Evolutionary conservation across 2,797 vertebrate species (phyloP).

Genomic region (Tympanoctomys barrerae): DNA sequence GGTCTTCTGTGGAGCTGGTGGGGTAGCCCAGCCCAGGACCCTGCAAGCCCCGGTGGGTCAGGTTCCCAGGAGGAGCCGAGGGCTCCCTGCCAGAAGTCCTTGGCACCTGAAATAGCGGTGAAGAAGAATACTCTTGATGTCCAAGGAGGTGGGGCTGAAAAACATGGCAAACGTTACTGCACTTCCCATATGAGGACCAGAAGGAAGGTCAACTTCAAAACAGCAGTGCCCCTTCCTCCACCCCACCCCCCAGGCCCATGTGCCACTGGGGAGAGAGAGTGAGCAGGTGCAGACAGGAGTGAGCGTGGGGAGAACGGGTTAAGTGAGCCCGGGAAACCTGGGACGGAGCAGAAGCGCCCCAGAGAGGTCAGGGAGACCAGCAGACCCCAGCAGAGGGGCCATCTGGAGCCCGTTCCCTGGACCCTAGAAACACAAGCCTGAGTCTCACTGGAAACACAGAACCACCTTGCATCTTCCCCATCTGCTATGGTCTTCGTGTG

Average conservation of each 20-base stretch:
- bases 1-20: slow-evolving; percentile 92
- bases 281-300: background rate
- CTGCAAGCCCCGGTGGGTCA: slow-evolving; percentile 88
- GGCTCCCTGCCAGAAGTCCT: slow-evolving; percentile 94
- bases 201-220: slow-evolving; percentile 63
- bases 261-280: too few species aligned
- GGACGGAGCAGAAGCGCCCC: background rate
- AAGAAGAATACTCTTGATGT: slow-evolving; percentile 95
- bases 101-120: slow-evolving; percentile 96
- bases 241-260: background rate
- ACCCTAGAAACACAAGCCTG: accelerated
- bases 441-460: accelerated
- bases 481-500: background rate
- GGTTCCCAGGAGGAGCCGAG: slow-evolving; percentile 92
- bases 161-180: slow-evolving; percentile 65
- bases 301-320: background rate
- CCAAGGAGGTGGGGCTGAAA: slow-evolving; percentile 91
- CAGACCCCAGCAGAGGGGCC: background rate
- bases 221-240: background rate
- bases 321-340: background rate
- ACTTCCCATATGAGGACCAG: background rate
- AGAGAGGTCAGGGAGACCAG: background rate
- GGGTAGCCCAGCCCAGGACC: slow-evolving; percentile 92
- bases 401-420: background rate
- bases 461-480: background rate